phyloP scores from a whole-genome alignment of 2,113 vertebrate species.

The Rattus norvegicus region DNA sequence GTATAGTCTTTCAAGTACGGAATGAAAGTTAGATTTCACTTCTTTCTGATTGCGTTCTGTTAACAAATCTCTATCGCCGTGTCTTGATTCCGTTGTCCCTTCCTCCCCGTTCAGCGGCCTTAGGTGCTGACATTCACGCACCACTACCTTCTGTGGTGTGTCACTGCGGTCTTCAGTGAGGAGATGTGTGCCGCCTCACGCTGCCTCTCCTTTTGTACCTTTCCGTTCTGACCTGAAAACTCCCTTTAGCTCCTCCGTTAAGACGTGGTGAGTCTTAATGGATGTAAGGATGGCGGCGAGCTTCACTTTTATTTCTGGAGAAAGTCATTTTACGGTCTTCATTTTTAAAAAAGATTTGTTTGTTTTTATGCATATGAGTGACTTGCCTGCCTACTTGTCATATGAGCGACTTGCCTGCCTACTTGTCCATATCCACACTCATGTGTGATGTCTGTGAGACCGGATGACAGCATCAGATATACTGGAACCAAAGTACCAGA shows the following conservation, averaged over 20 bases:
- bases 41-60: neutral
- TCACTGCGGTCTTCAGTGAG: neutral
- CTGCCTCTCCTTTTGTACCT: neutral
- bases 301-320: neutral
- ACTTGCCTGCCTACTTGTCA: neutral
- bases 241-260: neutral
- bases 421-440: neutral
- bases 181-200: no score
- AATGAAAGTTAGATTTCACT: neutral
- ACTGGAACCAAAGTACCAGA: neutral
- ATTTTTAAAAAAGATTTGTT: neutral
- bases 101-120: accelerated
- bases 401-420: neutral
- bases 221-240: neutral
- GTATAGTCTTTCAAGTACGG: neutral
- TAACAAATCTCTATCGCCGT: neutral
- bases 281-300: no score
- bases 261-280: neutral
- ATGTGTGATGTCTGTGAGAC: neutral
- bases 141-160: neutral
- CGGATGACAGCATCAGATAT: neutral
- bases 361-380: neutral
- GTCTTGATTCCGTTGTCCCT: neutral
- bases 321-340: neutral
- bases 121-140: neutral